A percentile compares a stretch with the other conserved stretches of the same genome.
These are phyloP conservation scores for Drosophila tripunctata DNA, from an alignment of 2,888 invertebrate species.

Conservation along the genomic window DNA sequence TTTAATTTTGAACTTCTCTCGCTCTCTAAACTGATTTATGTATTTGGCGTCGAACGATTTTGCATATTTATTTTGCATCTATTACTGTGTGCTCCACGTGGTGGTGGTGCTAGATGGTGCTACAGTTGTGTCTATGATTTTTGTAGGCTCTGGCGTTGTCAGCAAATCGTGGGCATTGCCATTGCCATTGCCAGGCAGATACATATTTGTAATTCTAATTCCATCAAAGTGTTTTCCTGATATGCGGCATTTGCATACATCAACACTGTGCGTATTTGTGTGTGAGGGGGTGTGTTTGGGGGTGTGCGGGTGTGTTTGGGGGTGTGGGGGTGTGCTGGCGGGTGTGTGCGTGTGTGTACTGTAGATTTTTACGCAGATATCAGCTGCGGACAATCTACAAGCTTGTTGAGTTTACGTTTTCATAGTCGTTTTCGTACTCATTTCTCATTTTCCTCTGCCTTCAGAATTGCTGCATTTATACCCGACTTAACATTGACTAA, in stretches of 20 bases:
- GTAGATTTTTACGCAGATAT: slow-evolving; percentile 6
- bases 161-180: slow-evolving; percentile 37
- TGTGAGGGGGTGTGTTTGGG: neutral
- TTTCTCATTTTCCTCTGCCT: neutral
- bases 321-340: neutral
- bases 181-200: slow-evolving; percentile 49
- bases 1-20: slow-evolving; percentile 71
- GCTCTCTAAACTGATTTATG: slow-evolving; percentile 73
- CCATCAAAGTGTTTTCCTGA: slow-evolving; percentile 67
- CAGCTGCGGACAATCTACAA: slow-evolving; percentile 9
- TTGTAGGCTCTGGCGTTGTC: slow-evolving; percentile 2
- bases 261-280: neutral
- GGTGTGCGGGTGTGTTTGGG: slow-evolving; percentile 1
- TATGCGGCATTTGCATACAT: slow-evolving; percentile 54
- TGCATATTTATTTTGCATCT: slow-evolving; percentile 78
- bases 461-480: neutral
- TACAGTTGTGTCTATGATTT: slow-evolving; percentile 4
- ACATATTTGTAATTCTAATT: slow-evolving; percentile 77
- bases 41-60: slow-evolving; percentile 57
- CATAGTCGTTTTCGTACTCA: neutral
- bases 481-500: neutral
- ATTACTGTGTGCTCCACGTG: slow-evolving; percentile 34
- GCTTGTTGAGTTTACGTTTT: neutral
- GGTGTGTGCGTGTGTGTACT: neutral
- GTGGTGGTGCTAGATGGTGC: neutral